Percentiles rank a stretch among this genome's conserved stretches.
phyloP scores from a whole-genome alignment of 2,888 invertebrate species.

The Acleris cristana region DNA sequence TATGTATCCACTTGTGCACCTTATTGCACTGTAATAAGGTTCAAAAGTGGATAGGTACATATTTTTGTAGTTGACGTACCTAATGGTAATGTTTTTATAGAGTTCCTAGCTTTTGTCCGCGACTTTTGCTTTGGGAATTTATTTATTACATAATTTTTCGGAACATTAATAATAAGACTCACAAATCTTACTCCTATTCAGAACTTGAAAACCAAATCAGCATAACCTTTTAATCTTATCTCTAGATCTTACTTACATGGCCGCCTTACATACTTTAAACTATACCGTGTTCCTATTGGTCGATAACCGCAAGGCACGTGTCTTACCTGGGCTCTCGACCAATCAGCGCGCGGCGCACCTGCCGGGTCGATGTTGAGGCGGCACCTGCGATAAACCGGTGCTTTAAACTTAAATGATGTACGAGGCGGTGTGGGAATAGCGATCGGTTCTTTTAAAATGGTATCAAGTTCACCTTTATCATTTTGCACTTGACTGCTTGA shows the following conservation, averaged over 20 bases:
- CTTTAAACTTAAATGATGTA: not conserved
- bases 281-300: constrained; percentile 52
- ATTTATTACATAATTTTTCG: too few relatives aligned
- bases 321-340: constrained; percentile 56
- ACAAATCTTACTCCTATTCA: too few relatives aligned
- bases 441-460: not conserved
- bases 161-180: too few relatives aligned
- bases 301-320: constrained; percentile 55
- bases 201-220: not conserved
- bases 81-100: too few relatives aligned
- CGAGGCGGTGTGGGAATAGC: not conserved
- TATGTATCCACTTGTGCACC: too few relatives aligned
- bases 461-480: not conserved
- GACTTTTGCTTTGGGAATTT: too few relatives aligned
- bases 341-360: constrained; percentile 63
- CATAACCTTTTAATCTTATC: not conserved
- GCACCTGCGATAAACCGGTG: constrained; percentile 45
- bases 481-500: not conserved
- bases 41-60: too few relatives aligned
- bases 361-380: constrained; percentile 62
- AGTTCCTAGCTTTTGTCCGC: too few relatives aligned
- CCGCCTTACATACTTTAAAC: not conserved
- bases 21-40: too few relatives aligned
- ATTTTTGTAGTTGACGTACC: too few relatives aligned
- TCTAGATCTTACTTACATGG: not conserved